These are phyloP conservation scores for Ferrisia virgata DNA, from an alignment of 2,888 invertebrate genomes.

Conservation along the genomic window DNA sequence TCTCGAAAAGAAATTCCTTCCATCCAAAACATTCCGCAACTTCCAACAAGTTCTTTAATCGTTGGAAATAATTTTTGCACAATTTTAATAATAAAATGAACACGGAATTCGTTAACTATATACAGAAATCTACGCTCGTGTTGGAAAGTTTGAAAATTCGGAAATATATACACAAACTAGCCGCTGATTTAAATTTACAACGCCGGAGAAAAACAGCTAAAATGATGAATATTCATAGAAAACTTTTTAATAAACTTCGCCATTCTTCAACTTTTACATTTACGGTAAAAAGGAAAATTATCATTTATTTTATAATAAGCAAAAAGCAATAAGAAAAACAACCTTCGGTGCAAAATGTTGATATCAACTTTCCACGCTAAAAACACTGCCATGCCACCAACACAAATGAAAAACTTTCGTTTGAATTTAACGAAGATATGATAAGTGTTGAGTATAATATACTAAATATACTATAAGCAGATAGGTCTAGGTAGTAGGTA, in stretches of 20 bases:
- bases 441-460: no score
- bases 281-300: background rate
- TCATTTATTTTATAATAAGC: constrained; percentile 7
- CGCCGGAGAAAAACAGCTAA: background rate
- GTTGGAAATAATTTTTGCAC: background rate
- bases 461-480: no score
- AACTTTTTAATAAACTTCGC: background rate
- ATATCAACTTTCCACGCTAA: background rate
- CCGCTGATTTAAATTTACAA: constrained; percentile 1
- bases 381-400: background rate
- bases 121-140: background rate
- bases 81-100: background rate
- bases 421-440: background rate
- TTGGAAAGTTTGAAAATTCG: background rate
- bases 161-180: background rate
- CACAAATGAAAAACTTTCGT: background rate
- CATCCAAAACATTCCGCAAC: no score
- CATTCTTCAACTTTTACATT: background rate
- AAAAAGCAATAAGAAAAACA: constrained; percentile 2
- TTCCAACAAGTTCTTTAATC: background rate
- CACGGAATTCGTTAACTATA: background rate
- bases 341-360: background rate
- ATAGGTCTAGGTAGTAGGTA: no score
- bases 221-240: background rate
- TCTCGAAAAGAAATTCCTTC: no score